These are phyloP conservation scores for Lordiphosa andalusiaca DNA, from an alignment of 2,888 invertebrate genomes.

Conservation along the genomic window DNA sequence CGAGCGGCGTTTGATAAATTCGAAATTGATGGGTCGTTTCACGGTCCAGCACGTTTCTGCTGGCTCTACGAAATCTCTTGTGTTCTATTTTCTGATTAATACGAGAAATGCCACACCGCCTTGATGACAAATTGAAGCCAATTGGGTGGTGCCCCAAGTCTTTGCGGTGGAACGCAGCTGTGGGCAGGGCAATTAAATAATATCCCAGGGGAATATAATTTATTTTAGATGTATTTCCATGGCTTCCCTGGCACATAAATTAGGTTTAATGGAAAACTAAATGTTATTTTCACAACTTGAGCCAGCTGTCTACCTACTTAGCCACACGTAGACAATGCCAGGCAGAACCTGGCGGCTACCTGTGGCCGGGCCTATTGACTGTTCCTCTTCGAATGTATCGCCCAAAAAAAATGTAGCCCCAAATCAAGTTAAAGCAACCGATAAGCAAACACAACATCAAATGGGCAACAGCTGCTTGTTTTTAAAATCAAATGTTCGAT, in stretches of 20 bases:
- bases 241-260: no score
- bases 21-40: constrained; percentile 57
- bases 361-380: constrained; percentile 9
- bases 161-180: constrained; percentile 43
- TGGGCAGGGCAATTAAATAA: constrained; percentile 47
- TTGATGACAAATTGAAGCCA: constrained; percentile 52
- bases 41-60: constrained; percentile 40
- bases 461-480: constrained; percentile 46
- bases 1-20: constrained; percentile 31
- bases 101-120: constrained; percentile 2
- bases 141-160: constrained; percentile 42
- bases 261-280: constrained; percentile 10
- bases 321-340: not conserved
- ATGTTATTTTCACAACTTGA: constrained; percentile 44
- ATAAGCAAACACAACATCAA: constrained; percentile 33
- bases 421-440: constrained; percentile 8
- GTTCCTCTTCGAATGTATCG: constrained; percentile 1
- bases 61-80: constrained; percentile 11
- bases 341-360: not conserved
- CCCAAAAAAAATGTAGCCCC: constrained; percentile 4
- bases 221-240: not conserved
- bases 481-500: constrained; percentile 34
- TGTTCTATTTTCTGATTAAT: constrained; percentile 13
- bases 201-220: constrained; percentile 31
- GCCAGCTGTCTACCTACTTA: constrained; percentile 29